Percentiles rank a stretch among this genome's conserved stretches.
Conservation (phyloP, 1,140 invertebrate genomes). For the Proctacanthus coquilletti region DNA sequence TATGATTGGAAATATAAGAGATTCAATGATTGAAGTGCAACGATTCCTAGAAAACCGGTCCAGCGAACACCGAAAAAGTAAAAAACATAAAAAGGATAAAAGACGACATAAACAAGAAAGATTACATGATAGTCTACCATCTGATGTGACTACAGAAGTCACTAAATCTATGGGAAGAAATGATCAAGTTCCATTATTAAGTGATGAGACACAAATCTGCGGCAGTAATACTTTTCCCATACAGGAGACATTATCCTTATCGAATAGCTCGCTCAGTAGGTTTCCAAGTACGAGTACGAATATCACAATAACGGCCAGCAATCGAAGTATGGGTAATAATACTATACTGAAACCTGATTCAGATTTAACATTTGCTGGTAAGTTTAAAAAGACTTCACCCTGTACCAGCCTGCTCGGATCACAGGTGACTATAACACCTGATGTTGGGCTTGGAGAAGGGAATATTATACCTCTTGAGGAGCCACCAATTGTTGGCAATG, state of each 20-base stretch:
- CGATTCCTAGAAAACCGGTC: not conserved
- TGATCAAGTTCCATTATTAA: not conserved
- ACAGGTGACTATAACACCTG: not conserved
- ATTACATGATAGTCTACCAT: not conserved
- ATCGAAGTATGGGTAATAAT: not conserved
- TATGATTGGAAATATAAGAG: conserved; percentile 6
- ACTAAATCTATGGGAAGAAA: not conserved
- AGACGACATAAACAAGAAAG: conserved; percentile 1
- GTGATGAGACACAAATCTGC: not conserved
- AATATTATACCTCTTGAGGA: too few species aligned
- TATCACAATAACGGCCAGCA: not conserved
- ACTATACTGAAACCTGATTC: not conserved
- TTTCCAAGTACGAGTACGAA: conserved; percentile 14
- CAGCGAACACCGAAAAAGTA: not conserved
- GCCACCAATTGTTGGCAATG: too few species aligned
- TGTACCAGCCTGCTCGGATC: conserved; percentile 12
- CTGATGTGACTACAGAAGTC: not conserved
- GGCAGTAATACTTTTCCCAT: not conserved
- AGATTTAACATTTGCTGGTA: conserved; percentile 23
- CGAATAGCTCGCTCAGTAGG: conserved; percentile 26
- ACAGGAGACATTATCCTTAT: conserved; percentile 14
- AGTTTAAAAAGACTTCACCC: conserved; percentile 15
- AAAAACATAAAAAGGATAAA: conserved; percentile 2
- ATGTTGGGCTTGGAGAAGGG: not conserved
- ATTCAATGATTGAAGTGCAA: not conserved